These are phyloP conservation scores for Rattus rattus DNA, from an alignment of 2,113 vertebrate genomes.

Conservation along the genomic window DNA sequence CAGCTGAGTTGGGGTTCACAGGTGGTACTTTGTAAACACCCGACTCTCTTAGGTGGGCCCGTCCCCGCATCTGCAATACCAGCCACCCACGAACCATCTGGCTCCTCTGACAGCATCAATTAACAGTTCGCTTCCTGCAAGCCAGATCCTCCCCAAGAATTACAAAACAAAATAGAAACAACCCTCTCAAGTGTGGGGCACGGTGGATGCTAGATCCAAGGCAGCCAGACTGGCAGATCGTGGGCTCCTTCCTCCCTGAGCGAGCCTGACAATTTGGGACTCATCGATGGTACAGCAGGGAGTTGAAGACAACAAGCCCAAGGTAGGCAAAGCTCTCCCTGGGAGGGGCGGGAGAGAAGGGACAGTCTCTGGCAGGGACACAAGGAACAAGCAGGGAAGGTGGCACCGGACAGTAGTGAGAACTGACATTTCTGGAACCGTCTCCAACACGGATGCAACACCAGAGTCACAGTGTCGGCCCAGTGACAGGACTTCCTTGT, in stretches of 20 bases:
- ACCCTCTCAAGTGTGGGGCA: not conserved
- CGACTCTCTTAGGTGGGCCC: not conserved
- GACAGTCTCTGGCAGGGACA: not conserved
- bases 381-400: not conserved
- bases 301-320: not conserved
- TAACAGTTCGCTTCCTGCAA: not conserved
- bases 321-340: not conserved
- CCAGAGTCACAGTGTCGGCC: not conserved
- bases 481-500: not conserved
- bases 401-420: not conserved
- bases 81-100: conserved; percentile 54
- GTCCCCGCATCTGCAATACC: not conserved
- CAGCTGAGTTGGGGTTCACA: not conserved
- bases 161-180: conserved; percentile 34
- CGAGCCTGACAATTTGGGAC: not conserved
- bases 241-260: not conserved
- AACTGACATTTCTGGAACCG: not conserved
- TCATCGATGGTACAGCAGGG: not conserved
- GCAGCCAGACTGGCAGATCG: not conserved
- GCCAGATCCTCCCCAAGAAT: not conserved
- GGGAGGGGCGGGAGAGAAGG: not conserved
- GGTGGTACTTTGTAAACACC: not conserved
- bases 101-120: not conserved
- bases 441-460: not conserved
- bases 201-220: not conserved